These are phyloP conservation scores for Pituophis catenifer DNA, from an alignment of 2,113 vertebrate genomes.

Conservation along the genomic window DNA sequence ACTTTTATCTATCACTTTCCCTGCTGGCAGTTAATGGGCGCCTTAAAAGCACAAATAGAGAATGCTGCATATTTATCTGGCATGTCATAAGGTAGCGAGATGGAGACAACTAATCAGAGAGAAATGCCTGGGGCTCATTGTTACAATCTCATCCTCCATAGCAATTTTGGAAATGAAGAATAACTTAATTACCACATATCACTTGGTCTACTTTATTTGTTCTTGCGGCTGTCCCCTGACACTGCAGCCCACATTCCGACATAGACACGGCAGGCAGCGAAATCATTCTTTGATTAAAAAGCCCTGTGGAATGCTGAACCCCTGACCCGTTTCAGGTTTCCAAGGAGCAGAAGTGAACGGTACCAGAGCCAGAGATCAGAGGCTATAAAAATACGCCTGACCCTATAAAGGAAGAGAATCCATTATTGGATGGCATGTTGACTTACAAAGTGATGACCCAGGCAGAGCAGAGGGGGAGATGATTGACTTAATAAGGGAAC, in stretches of 20 bases:
- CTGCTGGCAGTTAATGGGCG: conserved; percentile 53
- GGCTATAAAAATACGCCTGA: background rate
- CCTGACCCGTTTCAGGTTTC: background rate
- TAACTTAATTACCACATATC: conserved; percentile 52
- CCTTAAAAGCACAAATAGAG: conserved; percentile 57
- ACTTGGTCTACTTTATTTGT: conserved; percentile 32
- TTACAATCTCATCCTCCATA: conserved; percentile 42
- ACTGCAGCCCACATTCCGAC: conserved; percentile 6
- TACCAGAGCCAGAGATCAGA: background rate
- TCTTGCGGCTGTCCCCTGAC: background rate
- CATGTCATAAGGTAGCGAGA: conserved; percentile 38
- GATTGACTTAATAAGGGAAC: background rate
- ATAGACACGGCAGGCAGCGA: background rate
- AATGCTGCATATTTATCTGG: conserved; percentile 53
- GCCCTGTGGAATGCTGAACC: rapidly evolving
- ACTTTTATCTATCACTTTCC: conserved; percentile 25
- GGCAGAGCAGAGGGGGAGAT: rapidly evolving
- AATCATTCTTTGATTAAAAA: background rate
- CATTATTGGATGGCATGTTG: background rate
- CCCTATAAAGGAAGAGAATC: background rate
- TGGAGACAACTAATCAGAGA: conserved; percentile 44
- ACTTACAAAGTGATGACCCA: background rate
- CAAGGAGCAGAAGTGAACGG: rapidly evolving
- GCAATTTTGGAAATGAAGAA: conserved; percentile 46
- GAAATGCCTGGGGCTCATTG: conserved; percentile 31